Percentiles rank a stretch among this genome's conserved stretches.
These are phyloP conservation scores for Taenaris catops DNA, from an alignment of 2,888 invertebrate species.

Conservation along the genomic window DNA sequence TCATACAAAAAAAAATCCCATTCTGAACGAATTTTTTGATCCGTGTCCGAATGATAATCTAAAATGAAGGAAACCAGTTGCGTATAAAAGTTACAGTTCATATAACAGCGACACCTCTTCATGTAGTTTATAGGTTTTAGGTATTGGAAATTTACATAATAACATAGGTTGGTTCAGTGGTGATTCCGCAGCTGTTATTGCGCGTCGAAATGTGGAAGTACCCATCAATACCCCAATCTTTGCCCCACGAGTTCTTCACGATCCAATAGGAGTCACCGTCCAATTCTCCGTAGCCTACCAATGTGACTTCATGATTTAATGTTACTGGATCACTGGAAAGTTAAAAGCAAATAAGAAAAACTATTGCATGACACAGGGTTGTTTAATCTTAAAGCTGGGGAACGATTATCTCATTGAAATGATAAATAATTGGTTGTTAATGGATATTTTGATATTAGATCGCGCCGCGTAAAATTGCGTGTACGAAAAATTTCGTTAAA, in stretches of 20 bases:
- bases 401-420: not conserved
- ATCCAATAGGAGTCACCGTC: slow-evolving; percentile 94
- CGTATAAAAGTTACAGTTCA: too few relatives aligned
- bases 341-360: slow-evolving; percentile 39
- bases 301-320: slow-evolving; percentile 92
- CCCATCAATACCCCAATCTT: slow-evolving; percentile 96
- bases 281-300: slow-evolving; percentile 92
- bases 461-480: too few relatives aligned
- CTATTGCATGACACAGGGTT: too few relatives aligned
- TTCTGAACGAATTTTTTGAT: too few relatives aligned
- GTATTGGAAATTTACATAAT: slow-evolving; percentile 76
- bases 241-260: slow-evolving; percentile 96
- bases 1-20: too few relatives aligned
- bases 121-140: too few relatives aligned
- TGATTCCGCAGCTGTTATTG: slow-evolving; percentile 94
- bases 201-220: slow-evolving; percentile 93
- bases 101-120: too few relatives aligned
- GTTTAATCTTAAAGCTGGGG: too few relatives aligned
- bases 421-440: not conserved
- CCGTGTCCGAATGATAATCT: not conserved
- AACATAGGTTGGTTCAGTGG: slow-evolving; percentile 90
- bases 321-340: slow-evolving; percentile 82
- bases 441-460: too few relatives aligned
- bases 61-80: too few relatives aligned
- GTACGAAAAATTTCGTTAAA: too few relatives aligned